These are phyloP conservation scores for Rhabdophis nuchalis DNA, from an alignment of 2,797 vertebrate species.

Conservation along the genomic window DNA sequence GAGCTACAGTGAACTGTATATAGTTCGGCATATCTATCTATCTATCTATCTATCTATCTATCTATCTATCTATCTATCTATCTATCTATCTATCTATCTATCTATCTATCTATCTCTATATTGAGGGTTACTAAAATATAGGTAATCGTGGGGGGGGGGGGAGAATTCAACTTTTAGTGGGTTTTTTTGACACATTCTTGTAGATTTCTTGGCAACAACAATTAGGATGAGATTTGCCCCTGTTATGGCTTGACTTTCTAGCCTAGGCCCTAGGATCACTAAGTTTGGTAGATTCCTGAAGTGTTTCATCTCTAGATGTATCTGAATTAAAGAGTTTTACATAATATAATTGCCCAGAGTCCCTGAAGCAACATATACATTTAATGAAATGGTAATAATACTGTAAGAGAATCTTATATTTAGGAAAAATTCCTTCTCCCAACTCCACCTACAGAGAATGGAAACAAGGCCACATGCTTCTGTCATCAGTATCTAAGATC, in stretches of 20 bases:
- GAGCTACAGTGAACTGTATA: neutral
- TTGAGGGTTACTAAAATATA: neutral
- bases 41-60: no score
- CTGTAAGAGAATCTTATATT: neutral
- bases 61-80: no score
- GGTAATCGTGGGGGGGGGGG: no score
- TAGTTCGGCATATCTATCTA: neutral
- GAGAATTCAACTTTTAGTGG: neutral
- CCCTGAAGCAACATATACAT: neutral
- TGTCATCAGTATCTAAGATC: neutral
- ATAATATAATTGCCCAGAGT: neutral
- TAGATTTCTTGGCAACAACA: neutral
- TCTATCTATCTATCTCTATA: no score
- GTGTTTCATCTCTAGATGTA: neutral
- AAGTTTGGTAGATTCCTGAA: neutral
- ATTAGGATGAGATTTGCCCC: neutral
- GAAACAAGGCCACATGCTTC: neutral
- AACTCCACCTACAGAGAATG: neutral
- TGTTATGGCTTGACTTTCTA: neutral
- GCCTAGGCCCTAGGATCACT: neutral
- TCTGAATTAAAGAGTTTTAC: neutral
- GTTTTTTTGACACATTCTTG: neutral
- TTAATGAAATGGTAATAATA: neutral
- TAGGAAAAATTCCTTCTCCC: neutral
- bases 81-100: no score